These are phyloP conservation scores for Mugil cephalus DNA, from an alignment of 2,113 vertebrate genomes.

Conservation along the genomic window DNA sequence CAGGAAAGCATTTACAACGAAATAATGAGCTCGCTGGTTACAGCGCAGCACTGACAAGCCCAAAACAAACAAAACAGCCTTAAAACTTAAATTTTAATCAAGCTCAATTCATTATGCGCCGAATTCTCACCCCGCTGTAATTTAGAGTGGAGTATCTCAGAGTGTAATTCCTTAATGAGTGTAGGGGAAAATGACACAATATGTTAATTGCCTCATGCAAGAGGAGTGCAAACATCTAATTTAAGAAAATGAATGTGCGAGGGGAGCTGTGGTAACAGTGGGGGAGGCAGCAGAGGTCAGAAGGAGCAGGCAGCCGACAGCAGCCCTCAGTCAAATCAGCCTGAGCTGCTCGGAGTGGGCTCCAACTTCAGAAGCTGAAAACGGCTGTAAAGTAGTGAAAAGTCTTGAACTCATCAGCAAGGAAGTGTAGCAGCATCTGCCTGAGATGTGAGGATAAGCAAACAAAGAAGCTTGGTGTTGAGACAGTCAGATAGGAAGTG, in stretches of 20 bases:
- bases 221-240: conserved; percentile 68
- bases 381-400: not conserved
- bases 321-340: not conserved
- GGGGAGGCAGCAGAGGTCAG: conserved; percentile 52
- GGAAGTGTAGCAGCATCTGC: not conserved
- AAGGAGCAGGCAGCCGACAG: conserved; percentile 26
- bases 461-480: too few relatives aligned
- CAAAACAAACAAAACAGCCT: conserved; percentile 68
- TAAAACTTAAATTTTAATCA: conserved; percentile 74
- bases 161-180: conserved; percentile 65
- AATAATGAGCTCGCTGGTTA: conserved; percentile 59
- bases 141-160: conserved; percentile 48
- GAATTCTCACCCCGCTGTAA: conserved; percentile 33
- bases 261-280: conserved; percentile 34
- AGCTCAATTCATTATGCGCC: conserved; percentile 60
- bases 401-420: not conserved
- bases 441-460: not conserved
- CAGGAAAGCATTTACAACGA: conserved; percentile 49
- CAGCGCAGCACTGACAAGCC: conserved; percentile 26
- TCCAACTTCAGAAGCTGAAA: not conserved
- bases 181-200: conserved; percentile 57
- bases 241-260: conserved; percentile 67
- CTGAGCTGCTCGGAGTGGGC: conserved; percentile 24
- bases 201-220: conserved; percentile 69
- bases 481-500: too few relatives aligned